Percentiles rank a stretch among this genome's conserved stretches.
Evolutionary conservation across 2,797 vertebrate species (phyloP).

Genomic region (Vireo griseus): DNA sequence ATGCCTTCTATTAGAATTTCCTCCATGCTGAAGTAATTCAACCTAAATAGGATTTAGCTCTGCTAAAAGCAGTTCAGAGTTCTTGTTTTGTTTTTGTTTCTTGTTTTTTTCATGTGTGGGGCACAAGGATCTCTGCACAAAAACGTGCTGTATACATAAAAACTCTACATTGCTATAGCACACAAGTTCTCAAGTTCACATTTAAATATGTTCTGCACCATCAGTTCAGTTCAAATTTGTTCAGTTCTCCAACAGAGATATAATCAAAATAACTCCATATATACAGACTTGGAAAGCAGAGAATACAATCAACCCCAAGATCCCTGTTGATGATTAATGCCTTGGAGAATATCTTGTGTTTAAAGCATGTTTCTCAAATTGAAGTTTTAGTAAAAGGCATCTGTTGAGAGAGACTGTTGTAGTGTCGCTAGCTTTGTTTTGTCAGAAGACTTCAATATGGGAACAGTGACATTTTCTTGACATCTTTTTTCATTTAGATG

Average conservation of each 20-base stretch:
- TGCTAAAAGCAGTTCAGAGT: background rate
- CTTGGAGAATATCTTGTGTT: background rate
- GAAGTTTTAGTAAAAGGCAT: slow-evolving; percentile 23
- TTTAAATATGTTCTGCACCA: background rate
- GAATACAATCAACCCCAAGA: background rate
- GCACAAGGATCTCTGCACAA: background rate
- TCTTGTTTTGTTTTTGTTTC: background rate
- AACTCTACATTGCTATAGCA: background rate
- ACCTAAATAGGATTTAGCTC: background rate
- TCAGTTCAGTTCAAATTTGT: background rate
- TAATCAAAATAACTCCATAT: background rate
- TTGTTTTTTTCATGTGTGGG: background rate
- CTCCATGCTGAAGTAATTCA: background rate
- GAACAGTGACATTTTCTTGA: slow-evolving; percentile 29
- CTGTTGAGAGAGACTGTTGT: slow-evolving; percentile 15
- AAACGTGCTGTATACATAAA: background rate
- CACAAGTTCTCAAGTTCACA: background rate
- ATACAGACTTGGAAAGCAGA: background rate
- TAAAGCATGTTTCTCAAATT: slow-evolving; percentile 2
- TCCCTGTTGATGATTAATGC: background rate
- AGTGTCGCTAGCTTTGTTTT: slow-evolving; percentile 30
- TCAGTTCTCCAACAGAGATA: background rate
- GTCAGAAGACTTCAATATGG: slow-evolving; percentile 31
- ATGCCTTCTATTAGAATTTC: background rate
- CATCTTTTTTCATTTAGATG: slow-evolving; percentile 21